Evolutionary conservation across 2,797 vertebrate species (phyloP), one percentile per base, ranked within the genome.

Genomic region (Muraenolepis orangiensis): DNA sequence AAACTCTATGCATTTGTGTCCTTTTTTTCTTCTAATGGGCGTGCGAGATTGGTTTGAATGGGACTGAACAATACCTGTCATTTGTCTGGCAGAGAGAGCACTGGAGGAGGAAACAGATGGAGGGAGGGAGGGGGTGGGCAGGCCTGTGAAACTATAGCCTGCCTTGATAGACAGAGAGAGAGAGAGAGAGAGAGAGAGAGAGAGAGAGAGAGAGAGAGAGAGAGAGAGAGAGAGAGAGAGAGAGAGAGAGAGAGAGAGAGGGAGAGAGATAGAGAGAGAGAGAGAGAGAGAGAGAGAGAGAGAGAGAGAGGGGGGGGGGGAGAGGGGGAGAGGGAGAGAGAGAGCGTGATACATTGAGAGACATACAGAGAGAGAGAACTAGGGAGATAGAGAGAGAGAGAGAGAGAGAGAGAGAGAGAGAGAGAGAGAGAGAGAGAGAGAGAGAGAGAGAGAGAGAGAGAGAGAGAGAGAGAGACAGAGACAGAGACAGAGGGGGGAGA

Each of bases 81-180:
- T 88, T 90, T 90, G 86, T 89, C 85, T 81, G 69, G 69, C 34
- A 67, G 76, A 81, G 86, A 84, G 83, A 86, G 71, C 73, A 86
- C 76, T 14, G 8, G 26, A 79, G 82, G 77, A 87, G 78, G 86
- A 87, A 89, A 76, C 29, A 20, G n/a, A n/a, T 87, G 75, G 26
- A n/a, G 38, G 31, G 85, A 74, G 82, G 78, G 42, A 69, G 23
- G 26, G 82, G 69, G 57, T 40, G 38, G 38, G 38, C 38, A 40
- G 38, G 11, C 38, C 38, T 40, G 38, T 40, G 38, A 40, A 40
- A 40, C 38, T 40, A 40, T 40, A 40, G 7, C 38, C 38, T 40
- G 5, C 38, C 38, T 40, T 40, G 57, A 31, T 85, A 73, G 84
- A 78, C 61, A 70, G n/a, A 36, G 71, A 72, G 68, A 69, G 20